phyloP scores from a whole-genome alignment of 2,113 vertebrate species.

The Lota lota region DNA sequence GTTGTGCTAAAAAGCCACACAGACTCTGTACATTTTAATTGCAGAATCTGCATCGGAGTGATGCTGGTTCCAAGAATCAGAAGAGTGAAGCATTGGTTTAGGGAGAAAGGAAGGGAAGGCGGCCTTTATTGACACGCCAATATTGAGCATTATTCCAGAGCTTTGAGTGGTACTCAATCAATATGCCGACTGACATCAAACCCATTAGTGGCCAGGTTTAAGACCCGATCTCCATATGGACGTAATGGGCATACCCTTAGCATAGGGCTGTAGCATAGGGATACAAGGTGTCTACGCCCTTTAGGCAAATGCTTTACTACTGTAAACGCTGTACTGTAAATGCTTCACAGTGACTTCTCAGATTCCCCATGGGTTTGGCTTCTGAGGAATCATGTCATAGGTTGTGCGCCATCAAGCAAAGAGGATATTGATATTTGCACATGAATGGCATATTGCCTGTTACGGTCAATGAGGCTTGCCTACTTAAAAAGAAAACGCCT shows the following conservation, averaged over 20 bases:
- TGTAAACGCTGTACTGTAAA: no score
- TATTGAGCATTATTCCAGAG: background rate
- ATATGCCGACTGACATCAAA: slow-evolving; percentile 24
- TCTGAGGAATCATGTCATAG: no score
- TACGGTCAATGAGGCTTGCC: no score
- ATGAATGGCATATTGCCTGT: no score
- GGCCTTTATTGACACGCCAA: slow-evolving; percentile 22
- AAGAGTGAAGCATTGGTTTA: slow-evolving; percentile 24
- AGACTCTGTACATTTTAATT: slow-evolving; percentile 34
- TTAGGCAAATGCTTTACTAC: background rate
- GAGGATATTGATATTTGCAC: no score
- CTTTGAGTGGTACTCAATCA: slow-evolving; percentile 29
- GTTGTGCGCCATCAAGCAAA: no score
- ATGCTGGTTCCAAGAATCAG: slow-evolving; percentile 18
- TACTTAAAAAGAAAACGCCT: no score
- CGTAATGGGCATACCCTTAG: background rate
- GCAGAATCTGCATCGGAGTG: slow-evolving; percentile 30
- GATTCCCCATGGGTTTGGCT: no score
- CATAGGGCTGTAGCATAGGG: background rate
- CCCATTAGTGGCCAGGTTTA: slow-evolving; percentile 19
- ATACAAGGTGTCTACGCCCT: background rate
- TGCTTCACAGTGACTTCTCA: no score
- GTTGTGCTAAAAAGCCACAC: slow-evolving; percentile 31
- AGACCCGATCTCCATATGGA: slow-evolving; percentile 13
- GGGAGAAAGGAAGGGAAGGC: slow-evolving; percentile 4